phyloP scores from a whole-genome alignment of 2,797 vertebrate genomes.

The Sylvilagus floridanus region DNA sequence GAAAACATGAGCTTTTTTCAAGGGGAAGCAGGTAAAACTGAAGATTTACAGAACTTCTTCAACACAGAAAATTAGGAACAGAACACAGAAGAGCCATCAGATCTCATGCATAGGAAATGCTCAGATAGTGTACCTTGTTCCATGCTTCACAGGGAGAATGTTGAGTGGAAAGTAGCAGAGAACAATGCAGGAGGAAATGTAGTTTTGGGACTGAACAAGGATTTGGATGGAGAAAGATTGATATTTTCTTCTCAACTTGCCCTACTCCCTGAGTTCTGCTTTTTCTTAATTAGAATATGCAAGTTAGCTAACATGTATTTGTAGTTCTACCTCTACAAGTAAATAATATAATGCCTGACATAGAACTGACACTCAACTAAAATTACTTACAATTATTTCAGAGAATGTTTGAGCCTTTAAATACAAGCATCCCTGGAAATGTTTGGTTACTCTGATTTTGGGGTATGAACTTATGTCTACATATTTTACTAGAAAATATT shows the following conservation, averaged over 20 bases:
- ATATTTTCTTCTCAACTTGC: too few relatives aligned
- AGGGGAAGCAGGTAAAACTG: neutral
- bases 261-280: neutral
- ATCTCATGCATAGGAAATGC: neutral
- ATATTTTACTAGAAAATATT: neutral
- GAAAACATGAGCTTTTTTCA: neutral
- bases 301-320: neutral
- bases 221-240: too few relatives aligned
- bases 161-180: neutral
- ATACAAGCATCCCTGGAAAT: neutral
- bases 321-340: neutral
- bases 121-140: neutral
- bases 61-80: constrained; percentile 5
- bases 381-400: neutral
- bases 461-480: neutral
- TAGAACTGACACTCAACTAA: neutral
- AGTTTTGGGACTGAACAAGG: neutral
- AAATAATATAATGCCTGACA: neutral
- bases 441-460: neutral
- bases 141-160: neutral
- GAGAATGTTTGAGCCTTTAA: neutral
- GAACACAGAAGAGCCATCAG: neutral
- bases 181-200: neutral
- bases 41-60: constrained; percentile 17
- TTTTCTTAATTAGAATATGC: constrained; percentile 6